Percentiles rank a stretch among this genome's conserved stretches.
These are phyloP conservation scores for Parotocinclus haroldoi DNA, from an alignment of 2,797 vertebrate genomes.

Conservation along the genomic window DNA sequence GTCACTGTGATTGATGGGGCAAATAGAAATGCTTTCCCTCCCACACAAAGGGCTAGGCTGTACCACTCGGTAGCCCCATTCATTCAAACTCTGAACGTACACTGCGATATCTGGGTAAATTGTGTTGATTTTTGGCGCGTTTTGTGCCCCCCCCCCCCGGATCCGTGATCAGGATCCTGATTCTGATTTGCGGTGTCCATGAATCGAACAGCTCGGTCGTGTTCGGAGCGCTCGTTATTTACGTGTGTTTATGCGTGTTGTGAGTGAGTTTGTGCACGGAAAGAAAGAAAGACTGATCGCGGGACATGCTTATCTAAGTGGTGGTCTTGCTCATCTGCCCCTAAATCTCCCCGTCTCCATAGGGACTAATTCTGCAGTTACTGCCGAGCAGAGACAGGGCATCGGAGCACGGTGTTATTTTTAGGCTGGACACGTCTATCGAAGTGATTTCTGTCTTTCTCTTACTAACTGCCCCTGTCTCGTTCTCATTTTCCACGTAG, in stretches of 20 bases:
- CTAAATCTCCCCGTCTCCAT: conserved; percentile 25
- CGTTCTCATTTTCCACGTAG: conserved; percentile 12
- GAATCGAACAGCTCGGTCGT: too few species aligned
- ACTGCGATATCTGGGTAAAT: too few species aligned
- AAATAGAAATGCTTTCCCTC: too few species aligned
- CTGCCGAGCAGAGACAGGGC: conserved; percentile 20
- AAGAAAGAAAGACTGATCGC: neutral
- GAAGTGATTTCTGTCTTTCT: conserved; percentile 22
- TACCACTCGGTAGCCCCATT: too few species aligned
- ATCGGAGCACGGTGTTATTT: conserved; percentile 36
- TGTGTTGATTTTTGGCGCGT: too few species aligned
- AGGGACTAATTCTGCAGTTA: conserved; percentile 19
- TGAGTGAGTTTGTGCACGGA: conserved; percentile 4
- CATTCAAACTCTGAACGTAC: too few species aligned
- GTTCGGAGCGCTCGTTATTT: neutral
- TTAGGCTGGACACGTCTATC: conserved; percentile 35
- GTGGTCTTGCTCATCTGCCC: conserved; percentile 20
- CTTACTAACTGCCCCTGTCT: conserved; percentile 18
- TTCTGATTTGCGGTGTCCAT: too few species aligned
- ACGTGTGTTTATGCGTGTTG: neutral
- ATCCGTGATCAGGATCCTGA: too few species aligned
- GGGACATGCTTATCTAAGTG: conserved; percentile 5
- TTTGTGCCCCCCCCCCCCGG: too few species aligned
- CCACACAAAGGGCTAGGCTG: too few species aligned
- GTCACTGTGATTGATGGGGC: too few species aligned